Evolutionary conservation across 2,113 vertebrate genomes (phyloP).

Genomic region (Elaphurus davidianus): DNA sequence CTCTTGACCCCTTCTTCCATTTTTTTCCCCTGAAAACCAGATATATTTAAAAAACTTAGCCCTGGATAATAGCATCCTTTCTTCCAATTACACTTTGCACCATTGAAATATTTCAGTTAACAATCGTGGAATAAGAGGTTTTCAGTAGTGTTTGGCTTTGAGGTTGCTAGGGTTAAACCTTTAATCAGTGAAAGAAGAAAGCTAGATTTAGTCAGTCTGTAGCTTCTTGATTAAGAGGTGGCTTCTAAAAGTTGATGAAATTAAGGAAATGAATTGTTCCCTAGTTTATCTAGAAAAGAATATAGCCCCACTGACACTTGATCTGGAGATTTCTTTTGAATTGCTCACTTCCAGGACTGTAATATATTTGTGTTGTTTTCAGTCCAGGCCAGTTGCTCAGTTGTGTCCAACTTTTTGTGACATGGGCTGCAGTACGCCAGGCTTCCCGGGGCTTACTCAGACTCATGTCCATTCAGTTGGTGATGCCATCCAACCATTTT

Average conservation of each 20-base stretch:
- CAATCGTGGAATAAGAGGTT: background rate
- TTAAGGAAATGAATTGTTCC: background rate
- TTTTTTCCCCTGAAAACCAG: background rate
- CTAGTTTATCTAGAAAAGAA: background rate
- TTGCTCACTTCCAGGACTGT: background rate
- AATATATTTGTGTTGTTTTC: background rate
- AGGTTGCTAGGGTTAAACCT: background rate
- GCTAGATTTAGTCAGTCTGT: background rate
- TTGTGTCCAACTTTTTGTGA: background rate
- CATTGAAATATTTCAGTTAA: background rate
- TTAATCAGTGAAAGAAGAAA: background rate
- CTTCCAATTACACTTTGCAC: background rate
- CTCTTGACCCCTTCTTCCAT: background rate
- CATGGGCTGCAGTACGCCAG: background rate
- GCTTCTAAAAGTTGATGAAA: background rate
- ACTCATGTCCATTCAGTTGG: accelerated
- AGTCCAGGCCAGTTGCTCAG: background rate
- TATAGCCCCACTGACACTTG: background rate
- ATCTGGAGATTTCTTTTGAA: background rate
- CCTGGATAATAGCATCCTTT: background rate
- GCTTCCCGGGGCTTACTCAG: background rate
- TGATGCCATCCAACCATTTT: background rate
- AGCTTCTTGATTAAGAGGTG: background rate
- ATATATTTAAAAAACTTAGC: background rate
- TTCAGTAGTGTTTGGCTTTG: background rate